Evolutionary conservation across 2,113 vertebrate species (phyloP).

Genomic region (Aplodontia rufa): DNA sequence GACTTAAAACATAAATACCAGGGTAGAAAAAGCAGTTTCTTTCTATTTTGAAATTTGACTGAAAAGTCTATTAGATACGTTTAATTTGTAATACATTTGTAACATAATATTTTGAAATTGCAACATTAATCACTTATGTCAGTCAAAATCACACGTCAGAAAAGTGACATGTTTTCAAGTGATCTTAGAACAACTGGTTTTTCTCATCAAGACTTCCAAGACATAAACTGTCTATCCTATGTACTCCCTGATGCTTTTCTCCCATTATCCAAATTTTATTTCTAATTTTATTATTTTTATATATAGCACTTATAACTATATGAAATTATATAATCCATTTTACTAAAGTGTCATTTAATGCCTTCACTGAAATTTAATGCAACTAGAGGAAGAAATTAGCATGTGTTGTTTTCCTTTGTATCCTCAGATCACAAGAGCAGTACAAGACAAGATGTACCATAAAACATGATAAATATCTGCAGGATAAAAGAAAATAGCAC

Average conservation of each 20-base stretch:
- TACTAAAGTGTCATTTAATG: not conserved
- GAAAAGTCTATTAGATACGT: conserved; percentile 54
- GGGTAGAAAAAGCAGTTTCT: conserved; percentile 43
- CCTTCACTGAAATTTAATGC: not conserved
- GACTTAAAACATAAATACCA: conserved; percentile 48
- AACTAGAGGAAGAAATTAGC: not conserved
- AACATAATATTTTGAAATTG: conserved; percentile 68
- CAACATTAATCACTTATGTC: conserved; percentile 65
- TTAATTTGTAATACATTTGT: conserved; percentile 73
- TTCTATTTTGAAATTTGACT: conserved; percentile 59
- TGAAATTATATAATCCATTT: not conserved
- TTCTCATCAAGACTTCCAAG: not conserved
- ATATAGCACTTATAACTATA: not conserved
- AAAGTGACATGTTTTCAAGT: not conserved
- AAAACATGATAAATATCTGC: not conserved
- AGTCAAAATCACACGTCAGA: conserved; percentile 45
- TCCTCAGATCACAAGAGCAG: not conserved
- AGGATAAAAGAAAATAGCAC: too few relatives aligned
- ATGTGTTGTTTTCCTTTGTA: not conserved
- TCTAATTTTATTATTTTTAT: not conserved
- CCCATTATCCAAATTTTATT: not conserved
- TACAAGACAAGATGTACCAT: not conserved
- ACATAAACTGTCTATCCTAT: not conserved
- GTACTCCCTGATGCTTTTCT: not conserved
- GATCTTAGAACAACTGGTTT: not conserved